Evolutionary conservation across 2,113 vertebrate species (phyloP).

Genomic region (Jacana jacana): DNA sequence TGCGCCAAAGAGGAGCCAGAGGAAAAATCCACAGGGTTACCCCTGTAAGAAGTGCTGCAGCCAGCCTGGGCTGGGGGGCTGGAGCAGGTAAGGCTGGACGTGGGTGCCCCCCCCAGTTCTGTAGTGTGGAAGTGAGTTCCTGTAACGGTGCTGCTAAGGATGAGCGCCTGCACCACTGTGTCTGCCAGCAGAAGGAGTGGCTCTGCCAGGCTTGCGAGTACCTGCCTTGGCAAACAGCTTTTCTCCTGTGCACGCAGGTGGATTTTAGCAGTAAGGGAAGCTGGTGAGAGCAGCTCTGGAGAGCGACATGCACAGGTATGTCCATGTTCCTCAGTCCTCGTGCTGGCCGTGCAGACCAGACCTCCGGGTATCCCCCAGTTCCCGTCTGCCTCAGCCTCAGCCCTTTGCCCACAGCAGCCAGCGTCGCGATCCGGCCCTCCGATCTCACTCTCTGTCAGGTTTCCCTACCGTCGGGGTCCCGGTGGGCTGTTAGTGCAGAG

Average conservation of each 20-base stretch:
- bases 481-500: neutral
- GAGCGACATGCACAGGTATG: neutral
- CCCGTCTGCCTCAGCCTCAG: neutral
- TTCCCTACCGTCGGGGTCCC: neutral
- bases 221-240: neutral
- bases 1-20: neutral
- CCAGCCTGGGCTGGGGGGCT: neutral
- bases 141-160: neutral
- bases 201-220: neutral
- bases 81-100: neutral
- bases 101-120: too few relatives aligned
- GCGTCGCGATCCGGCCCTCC: neutral
- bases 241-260: neutral
- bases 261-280: neutral
- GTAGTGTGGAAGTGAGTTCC: neutral
- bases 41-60: neutral
- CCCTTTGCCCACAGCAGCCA: neutral
- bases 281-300: neutral
- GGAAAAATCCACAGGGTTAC: neutral
- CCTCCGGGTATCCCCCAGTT: neutral
- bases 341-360: neutral
- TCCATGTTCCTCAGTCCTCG: neutral
- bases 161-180: neutral
- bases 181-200: neutral
- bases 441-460: neutral